A percentile compares a stretch with the other conserved stretches of the same genome.
These are phyloP conservation scores for Clostera curtula DNA, from an alignment of 2,888 invertebrate species.

Conservation along the genomic window DNA sequence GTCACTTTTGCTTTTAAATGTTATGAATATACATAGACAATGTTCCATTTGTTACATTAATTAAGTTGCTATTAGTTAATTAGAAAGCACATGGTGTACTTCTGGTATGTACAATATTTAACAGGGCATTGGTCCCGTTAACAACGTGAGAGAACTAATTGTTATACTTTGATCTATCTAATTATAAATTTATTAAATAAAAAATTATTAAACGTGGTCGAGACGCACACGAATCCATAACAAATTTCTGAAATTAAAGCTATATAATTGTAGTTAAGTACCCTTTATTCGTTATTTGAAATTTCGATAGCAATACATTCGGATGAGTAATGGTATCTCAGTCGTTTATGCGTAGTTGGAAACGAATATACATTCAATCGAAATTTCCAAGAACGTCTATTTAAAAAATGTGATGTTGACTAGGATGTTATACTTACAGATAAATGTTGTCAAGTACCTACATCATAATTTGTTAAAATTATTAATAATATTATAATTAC, in stretches of 20 bases:
- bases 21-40: too few relatives aligned
- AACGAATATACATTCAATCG: too few relatives aligned
- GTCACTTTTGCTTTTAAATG: too few relatives aligned
- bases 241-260: constrained; percentile 24
- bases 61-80: too few relatives aligned
- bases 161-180: constrained; percentile 36
- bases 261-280: constrained; percentile 26
- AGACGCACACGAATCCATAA: constrained; percentile 64
- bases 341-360: too few relatives aligned
- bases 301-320: constrained; percentile 13
- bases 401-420: constrained; percentile 69
- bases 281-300: constrained; percentile 11
- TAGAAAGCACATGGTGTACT: too few relatives aligned
- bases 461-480: constrained; percentile 65
- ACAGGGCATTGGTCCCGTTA: too few relatives aligned
- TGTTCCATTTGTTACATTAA: too few relatives aligned
- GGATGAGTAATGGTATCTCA: too few relatives aligned
- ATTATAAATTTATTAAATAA: constrained; percentile 33
- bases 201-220: constrained; percentile 51
- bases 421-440: constrained; percentile 48
- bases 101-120: too few relatives aligned
- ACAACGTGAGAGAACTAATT: constrained; percentile 61
- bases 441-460: constrained; percentile 57
- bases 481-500: constrained; percentile 12
- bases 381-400: constrained; percentile 31